Evolutionary conservation across 2,888 invertebrate genomes (phyloP), one percentile per base, ranked within the genome.

Genomic region (Rhagophthalmus giganteus): DNA sequence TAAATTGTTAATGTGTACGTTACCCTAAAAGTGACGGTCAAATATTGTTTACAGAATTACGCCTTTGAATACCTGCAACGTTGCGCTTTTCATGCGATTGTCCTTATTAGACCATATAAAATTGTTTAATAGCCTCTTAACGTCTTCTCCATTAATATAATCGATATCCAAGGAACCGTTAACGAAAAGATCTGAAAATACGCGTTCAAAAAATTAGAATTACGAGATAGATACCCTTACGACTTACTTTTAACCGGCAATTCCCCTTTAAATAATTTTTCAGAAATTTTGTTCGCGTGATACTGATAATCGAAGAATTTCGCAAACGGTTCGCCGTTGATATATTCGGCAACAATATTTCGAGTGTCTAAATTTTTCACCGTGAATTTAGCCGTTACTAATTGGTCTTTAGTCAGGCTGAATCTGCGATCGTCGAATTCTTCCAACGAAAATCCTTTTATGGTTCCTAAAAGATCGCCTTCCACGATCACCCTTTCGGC

Each of bases 101-200:
- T 70, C 64, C 16, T 68, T 67, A 60, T 76, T 68, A 8, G 75
- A 58, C 73, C 75, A 77, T 33, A 76, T 61, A 2, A 68, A 74
- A 24, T 72, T 68, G 24, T 71, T 64, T 40, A 74, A 52, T n/a
- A 70, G 40, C 27, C 61, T 49, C n/a, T 57, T 47, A 15, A 68
- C 57, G 40, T 64, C 56, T 26, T 60, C 42, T 2, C 59, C 60
- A 55, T 74, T 72, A 7, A 75, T 45, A 25, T 70, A 72, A 6
- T 66, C 63, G 3, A 77, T 61, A 3, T 65, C 60, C 5, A 79
- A 61, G 10, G 73, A 68, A 27, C 76, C 76, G 16, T 66, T 55
- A 1, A 74, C 64, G 14, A 61, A 20, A 10, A 77, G 40, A 54
- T 69, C 73, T 73, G 45, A 40, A 68, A 68, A 44, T 31, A 50